phyloP scores from a whole-genome alignment of 2,113 vertebrate genomes.

The Pollachius pollachius region DNA sequence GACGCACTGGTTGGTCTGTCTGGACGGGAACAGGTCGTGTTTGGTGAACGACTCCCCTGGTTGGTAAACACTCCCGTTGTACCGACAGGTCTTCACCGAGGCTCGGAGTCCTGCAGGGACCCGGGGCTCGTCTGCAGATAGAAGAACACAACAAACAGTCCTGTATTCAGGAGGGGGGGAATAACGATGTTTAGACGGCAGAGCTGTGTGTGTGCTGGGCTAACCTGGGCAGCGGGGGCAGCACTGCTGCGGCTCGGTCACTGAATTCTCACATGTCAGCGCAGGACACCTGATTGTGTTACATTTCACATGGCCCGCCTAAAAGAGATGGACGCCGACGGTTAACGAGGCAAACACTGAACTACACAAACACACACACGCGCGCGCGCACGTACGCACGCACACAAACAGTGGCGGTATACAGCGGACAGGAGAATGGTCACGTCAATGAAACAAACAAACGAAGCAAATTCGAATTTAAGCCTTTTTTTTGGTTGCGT shows the following conservation, averaged over 20 bases:
- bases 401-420: no score
- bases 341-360: slow-evolving; percentile 18
- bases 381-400: no score
- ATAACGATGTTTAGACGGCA: no score
- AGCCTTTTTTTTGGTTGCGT: no score
- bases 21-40: slow-evolving; percentile 82
- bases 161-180: no score
- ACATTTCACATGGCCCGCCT: slow-evolving; percentile 87
- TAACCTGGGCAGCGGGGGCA: slow-evolving; percentile 87
- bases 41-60: slow-evolving; percentile 87
- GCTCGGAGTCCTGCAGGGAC: slow-evolving; percentile 84
- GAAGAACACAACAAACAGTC: not conserved
- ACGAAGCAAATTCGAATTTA: no score
- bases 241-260: slow-evolving; percentile 85
- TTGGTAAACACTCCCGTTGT: slow-evolving; percentile 86
- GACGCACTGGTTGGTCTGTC: slow-evolving; percentile 86
- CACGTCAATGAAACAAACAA: not conserved
- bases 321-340: slow-evolving; percentile 22
- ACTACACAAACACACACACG: not conserved
- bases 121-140: slow-evolving; percentile 70
- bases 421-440: not conserved
- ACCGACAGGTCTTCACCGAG: slow-evolving; percentile 77
- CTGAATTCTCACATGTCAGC: slow-evolving; percentile 79
- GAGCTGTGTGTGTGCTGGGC: no score
- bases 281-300: slow-evolving; percentile 86